Percentiles rank a stretch among this genome's conserved stretches.
Conservation (phyloP, 1,140 invertebrate species). For the Oreohelix idahoensis region DNA sequence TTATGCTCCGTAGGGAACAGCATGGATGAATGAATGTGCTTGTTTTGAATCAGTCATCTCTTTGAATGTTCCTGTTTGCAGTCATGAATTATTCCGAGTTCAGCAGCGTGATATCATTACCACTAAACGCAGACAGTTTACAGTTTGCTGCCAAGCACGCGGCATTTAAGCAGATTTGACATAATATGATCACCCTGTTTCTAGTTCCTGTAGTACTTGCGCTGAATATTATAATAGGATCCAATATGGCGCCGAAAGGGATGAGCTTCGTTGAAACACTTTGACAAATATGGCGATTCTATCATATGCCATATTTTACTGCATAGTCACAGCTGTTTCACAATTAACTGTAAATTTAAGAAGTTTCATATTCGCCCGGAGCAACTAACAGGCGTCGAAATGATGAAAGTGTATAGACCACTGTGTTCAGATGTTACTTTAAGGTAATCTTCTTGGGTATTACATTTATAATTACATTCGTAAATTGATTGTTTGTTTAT, state of each 20-base stretch:
- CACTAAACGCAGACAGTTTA: too few relatives aligned
- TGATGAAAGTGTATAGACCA: conserved; percentile 34
- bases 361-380: neutral
- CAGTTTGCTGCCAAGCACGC: too few relatives aligned
- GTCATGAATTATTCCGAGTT: too few relatives aligned
- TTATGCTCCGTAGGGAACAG: too few relatives aligned
- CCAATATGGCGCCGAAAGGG: conserved; percentile 37
- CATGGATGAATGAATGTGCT: too few relatives aligned
- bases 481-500: too few relatives aligned
- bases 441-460: neutral
- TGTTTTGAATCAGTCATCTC: too few relatives aligned
- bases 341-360: neutral
- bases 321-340: neutral
- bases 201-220: conserved; percentile 39
- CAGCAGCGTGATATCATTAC: too few relatives aligned
- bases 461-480: neutral
- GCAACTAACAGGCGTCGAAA: neutral
- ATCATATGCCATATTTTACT: neutral
- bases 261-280: neutral
- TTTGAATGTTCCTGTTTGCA: too few relatives aligned
- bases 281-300: neutral
- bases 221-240: conserved; percentile 46
- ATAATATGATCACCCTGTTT: conserved; percentile 28
- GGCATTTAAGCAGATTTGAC: neutral
- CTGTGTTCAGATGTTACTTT: conserved; percentile 34